Percentiles rank a stretch among this genome's conserved stretches.
These are phyloP conservation scores for Phrynocephalus guinanensis DNA, from an alignment of 2,797 vertebrate genomes.

Conservation along the genomic window DNA sequence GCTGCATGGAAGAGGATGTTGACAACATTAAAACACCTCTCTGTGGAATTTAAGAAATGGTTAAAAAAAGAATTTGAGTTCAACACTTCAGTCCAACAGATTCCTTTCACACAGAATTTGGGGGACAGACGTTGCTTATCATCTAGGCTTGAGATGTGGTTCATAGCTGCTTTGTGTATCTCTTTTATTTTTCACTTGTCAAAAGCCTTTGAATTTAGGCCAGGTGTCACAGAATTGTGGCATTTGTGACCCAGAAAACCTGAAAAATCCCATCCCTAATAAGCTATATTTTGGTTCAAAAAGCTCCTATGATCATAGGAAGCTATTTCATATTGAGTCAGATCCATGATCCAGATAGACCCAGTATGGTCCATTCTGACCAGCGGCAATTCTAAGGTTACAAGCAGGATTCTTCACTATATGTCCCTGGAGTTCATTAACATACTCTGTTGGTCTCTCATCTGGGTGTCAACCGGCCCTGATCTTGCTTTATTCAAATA, in stretches of 20 bases:
- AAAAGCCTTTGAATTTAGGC: not conserved
- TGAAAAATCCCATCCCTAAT: no score
- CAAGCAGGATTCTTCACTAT: not conserved
- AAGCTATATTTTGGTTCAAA: no score
- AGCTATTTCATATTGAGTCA: not conserved
- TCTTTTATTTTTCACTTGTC: not conserved
- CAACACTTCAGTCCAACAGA: not conserved
- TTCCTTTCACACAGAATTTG: not conserved
- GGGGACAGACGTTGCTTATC: not conserved
- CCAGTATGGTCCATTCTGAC: not conserved
- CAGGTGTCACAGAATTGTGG: no score
- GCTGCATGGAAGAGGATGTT: not conserved
- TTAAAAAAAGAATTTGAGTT: not conserved
- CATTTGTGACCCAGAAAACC: no score
- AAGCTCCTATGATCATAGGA: not conserved
- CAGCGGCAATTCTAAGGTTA: not conserved
- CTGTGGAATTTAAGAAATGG: not conserved
- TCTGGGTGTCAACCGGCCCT: not conserved
- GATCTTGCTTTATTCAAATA: not conserved
- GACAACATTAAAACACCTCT: conserved; percentile 2
- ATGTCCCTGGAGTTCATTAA: not conserved
- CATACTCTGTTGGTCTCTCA: not conserved
- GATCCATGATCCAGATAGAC: not conserved
- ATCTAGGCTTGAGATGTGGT: not conserved
- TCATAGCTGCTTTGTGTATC: not conserved